These are phyloP conservation scores for Brienomyrus longianalis DNA, from an alignment of 2,113 vertebrate species.

Conservation along the genomic window DNA sequence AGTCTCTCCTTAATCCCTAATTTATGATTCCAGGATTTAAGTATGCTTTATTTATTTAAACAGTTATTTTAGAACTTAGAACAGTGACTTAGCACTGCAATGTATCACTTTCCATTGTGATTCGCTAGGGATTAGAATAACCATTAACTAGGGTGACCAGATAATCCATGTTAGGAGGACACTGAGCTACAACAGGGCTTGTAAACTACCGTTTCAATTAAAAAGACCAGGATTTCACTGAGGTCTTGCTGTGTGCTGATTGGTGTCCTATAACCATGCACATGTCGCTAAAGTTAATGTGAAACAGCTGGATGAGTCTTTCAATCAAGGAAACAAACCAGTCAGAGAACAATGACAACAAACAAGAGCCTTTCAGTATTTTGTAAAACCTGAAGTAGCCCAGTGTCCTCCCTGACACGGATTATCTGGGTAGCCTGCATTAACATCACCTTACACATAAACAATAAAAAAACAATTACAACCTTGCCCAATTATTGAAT, in stretches of 20 bases:
- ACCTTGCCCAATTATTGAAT: neutral
- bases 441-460: neutral
- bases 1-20: neutral
- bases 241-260: neutral
- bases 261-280: neutral
- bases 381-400: neutral
- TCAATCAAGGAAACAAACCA: neutral
- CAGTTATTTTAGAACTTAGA: neutral
- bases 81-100: neutral
- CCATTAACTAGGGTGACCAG: neutral
- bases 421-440: neutral
- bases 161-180: neutral
- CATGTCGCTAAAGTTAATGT: neutral
- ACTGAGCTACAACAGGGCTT: neutral
- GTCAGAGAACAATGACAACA: neutral
- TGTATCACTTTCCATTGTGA: neutral
- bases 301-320: neutral
- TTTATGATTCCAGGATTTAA: neutral
- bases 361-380: neutral
- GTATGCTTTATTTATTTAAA: neutral
- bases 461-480: neutral
- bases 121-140: neutral
- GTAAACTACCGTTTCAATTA: neutral
- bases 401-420: neutral
- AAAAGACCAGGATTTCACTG: neutral